phyloP scores from a whole-genome alignment of 2,888 invertebrate species.

The Cinara cedri region DNA sequence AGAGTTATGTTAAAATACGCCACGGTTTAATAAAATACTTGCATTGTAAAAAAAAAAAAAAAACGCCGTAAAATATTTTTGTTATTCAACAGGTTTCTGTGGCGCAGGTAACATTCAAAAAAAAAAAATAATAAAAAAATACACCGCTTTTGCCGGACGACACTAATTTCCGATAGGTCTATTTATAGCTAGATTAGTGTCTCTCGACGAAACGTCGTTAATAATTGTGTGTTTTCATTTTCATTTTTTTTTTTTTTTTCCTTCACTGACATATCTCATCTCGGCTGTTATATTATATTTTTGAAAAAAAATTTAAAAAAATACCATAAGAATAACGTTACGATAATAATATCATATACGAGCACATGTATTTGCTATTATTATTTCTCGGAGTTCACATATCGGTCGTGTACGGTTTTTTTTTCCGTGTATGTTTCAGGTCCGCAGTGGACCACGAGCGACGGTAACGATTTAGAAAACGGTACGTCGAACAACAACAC shows the following conservation, averaged over 20 bases:
- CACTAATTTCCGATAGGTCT: background rate
- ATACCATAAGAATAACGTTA: background rate
- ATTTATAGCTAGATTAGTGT: too few relatives aligned
- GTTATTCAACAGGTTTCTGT: constrained; percentile 21
- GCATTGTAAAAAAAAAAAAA: background rate
- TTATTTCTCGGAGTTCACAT: background rate
- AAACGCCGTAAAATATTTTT: too few relatives aligned
- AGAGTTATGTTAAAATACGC: too few relatives aligned
- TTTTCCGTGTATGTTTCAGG: constrained; percentile 49
- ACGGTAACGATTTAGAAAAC: constrained; percentile 43
- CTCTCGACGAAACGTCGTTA: too few relatives aligned
- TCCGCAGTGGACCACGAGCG: constrained; percentile 47
- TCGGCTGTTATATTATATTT: too few relatives aligned
- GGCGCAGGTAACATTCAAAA: background rate
- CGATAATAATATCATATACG: too few relatives aligned
- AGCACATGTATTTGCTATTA: too few relatives aligned
- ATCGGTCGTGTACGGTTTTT: background rate
- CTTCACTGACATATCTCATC: background rate
- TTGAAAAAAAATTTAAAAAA: too few relatives aligned
- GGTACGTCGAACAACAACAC: constrained; percentile 48
- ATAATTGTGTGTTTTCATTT: too few relatives aligned
- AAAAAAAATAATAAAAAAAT: background rate
- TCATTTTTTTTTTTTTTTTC: background rate
- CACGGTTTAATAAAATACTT: too few relatives aligned
- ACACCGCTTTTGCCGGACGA: background rate